phyloP scores from a whole-genome alignment of 2,797 vertebrate genomes.

The Jordanella pulchra region DNA sequence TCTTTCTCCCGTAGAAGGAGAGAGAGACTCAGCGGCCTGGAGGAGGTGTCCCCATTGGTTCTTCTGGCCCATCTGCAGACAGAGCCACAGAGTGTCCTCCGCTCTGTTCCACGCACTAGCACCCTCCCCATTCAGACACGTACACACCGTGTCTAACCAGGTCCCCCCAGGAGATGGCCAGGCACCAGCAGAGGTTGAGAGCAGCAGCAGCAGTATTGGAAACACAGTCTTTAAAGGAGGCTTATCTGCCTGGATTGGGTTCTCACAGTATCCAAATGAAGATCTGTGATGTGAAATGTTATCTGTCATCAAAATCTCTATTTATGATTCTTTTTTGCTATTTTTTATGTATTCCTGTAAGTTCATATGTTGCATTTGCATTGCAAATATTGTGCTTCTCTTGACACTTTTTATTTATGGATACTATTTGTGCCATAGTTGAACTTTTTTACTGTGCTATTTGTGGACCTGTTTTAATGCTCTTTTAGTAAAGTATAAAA shows the following conservation, averaged over 20 bases:
- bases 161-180: constrained; percentile 41
- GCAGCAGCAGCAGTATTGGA: constrained; percentile 14
- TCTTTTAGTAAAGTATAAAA: constrained; percentile 2
- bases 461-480: constrained; percentile 20
- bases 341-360: constrained; percentile 24
- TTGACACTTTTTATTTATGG: constrained; percentile 52
- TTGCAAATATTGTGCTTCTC: constrained; percentile 27
- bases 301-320: constrained; percentile 13
- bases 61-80: constrained; percentile 50
- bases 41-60: constrained; percentile 42
- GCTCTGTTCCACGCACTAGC: constrained; percentile 25
- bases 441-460: constrained; percentile 28
- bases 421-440: constrained; percentile 44
- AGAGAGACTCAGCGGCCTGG: constrained; percentile 33
- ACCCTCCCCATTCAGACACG: constrained; percentile 33
- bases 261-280: constrained; percentile 32
- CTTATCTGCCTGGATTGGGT: constrained; percentile 33
- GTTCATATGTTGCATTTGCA: constrained; percentile 35
- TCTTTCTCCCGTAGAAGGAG: constrained; percentile 85
- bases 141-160: constrained; percentile 46
- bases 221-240: constrained; percentile 15
- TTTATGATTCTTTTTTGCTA: constrained; percentile 20
- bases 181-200: constrained; percentile 37
- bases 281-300: constrained; percentile 14
- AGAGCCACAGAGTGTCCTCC: constrained; percentile 40